Evolutionary conservation across 2,888 invertebrate genomes (phyloP).

Genomic region (Chrysodeixis includens): DNA sequence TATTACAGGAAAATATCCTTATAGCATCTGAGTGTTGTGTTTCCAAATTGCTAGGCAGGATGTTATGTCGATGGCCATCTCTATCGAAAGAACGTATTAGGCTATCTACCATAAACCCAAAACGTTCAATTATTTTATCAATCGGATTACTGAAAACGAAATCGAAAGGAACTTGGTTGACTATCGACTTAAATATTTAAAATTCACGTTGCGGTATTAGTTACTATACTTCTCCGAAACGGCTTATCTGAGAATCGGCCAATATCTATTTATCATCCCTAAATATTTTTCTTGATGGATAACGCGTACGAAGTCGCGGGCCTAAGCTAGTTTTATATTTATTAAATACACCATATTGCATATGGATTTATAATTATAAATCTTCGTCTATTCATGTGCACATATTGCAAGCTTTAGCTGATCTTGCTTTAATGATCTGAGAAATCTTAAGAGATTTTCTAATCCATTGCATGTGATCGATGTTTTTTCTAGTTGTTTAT

Average conservation of each 20-base stretch:
- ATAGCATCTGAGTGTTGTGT: slow-evolving; percentile 15
- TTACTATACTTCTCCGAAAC: too few relatives aligned
- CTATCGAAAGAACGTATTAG: slow-evolving; percentile 63
- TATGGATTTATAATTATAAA: too few relatives aligned
- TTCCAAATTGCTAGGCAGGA: slow-evolving; percentile 54
- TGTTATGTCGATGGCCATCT: slow-evolving; percentile 66
- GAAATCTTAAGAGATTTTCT: slow-evolving; percentile 4
- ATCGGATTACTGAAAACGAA: slow-evolving; percentile 19
- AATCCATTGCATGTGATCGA: neutral
- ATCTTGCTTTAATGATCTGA: neutral
- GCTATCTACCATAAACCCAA: slow-evolving; percentile 67
- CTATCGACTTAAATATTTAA: too few relatives aligned
- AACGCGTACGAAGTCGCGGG: too few relatives aligned
- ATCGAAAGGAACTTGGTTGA: too few relatives aligned
- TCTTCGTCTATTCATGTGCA: neutral
- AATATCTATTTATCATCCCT: too few relatives aligned
- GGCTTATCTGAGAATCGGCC: too few relatives aligned
- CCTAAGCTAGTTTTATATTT: too few relatives aligned
- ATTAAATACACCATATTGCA: too few relatives aligned
- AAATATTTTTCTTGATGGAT: too few relatives aligned
- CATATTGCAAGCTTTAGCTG: neutral
- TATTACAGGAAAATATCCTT: neutral
- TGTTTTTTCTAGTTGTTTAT: neutral
- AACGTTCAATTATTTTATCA: slow-evolving; percentile 52
- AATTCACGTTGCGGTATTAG: too few relatives aligned